Evolutionary conservation across 1,140 invertebrate species (phyloP), one percentile per base, ranked within the genome.

Genomic region (Temnothorax longispinosus): DNA sequence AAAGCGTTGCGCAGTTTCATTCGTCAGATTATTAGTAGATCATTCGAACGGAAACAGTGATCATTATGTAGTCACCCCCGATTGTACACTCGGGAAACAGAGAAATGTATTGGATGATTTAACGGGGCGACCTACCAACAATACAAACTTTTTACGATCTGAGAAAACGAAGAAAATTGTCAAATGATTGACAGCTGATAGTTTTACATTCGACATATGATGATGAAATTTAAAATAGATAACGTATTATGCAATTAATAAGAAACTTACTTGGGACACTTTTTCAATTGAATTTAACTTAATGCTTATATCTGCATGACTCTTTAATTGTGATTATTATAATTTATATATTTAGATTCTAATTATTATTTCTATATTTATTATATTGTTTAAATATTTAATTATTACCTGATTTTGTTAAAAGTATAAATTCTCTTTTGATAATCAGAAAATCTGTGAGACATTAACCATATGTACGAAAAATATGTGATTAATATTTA

Each of bases 141-240:
- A 69, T 69, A 47, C 44, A 58, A 81, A 72, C 32, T 62, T n/a
- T 27, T 35, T 72, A 52, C 74, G 44, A 27, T 92, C 92, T 95
- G 94, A 95, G 94, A 95, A 65, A 41, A 41, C 8, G 18, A 18
- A 44, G 41, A 10, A 44, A 44, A 44, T 44, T 44, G 1, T 47
- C 11, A 47, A 0, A 47, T 47, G 2, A 47, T 13, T 56, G 54
- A 56, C n/a, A 56, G 3, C 54, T 21, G 8, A 67, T 21, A 67
- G 10, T 11, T 67, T 44, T 21, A 44, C 11, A 18, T 8, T 41
- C 7, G 35, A 65, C 18, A 41, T n/a, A 21, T 27, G 21, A 21
- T n/a, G n/a, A 58, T 58, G 8, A 58, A 58, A 58, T 21, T 11
- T 21, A 21, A 21, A 27, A 58, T 52, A 47, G 47, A 47, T 52